Evolutionary conservation across 2,797 vertebrate genomes (phyloP), one percentile per base, ranked within the genome.

Genomic region (Psittacula derbiana): DNA sequence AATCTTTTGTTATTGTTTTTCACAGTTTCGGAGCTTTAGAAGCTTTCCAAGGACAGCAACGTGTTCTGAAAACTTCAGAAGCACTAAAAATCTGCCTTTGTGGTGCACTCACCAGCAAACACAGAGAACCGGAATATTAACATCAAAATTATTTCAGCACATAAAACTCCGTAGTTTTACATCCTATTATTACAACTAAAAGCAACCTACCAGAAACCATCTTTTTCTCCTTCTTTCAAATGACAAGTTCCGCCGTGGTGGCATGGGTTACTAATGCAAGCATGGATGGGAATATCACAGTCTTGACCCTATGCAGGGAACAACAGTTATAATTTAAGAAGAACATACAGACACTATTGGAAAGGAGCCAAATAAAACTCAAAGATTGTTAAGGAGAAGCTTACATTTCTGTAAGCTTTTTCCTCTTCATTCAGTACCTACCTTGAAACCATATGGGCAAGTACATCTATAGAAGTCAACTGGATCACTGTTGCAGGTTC

Each of bases 391-490:
- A 86, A 78, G 25, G 31, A 74, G 50, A 60, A 64, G 33, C 7
- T 80, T 49, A 49, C 5, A 60, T 52, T 90, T 55, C 64, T 65
- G 8, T 38, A 24, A 82, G 8, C 10, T 57, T 70, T 49, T 21
- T 58, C 27, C 18, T 66, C 25, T 52, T 74, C 46, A n/a, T 60
- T 33, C 21, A 52, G 24, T 38, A 64, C 96, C 57, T 97, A 99
- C 99, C 99, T 99, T 99, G 96, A 99, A 99, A 88, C 99, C 99
- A 81, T 99, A 99, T 0, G 99, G 99, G 83, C 99, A 99, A 83
- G 98, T 99, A 95, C 99, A 99, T 94, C 98, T 98, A 88, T 99
- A 99, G 97, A 99, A 99, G 95, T 99, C 98, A 69, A 99, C 99
- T 1, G 99, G 99, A 93, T 99, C 99, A 40, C 98, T 99, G 90